These are phyloP conservation scores for Brachyhypopomus gauderio DNA, from an alignment of 2,113 vertebrate species.

Conservation along the genomic window DNA sequence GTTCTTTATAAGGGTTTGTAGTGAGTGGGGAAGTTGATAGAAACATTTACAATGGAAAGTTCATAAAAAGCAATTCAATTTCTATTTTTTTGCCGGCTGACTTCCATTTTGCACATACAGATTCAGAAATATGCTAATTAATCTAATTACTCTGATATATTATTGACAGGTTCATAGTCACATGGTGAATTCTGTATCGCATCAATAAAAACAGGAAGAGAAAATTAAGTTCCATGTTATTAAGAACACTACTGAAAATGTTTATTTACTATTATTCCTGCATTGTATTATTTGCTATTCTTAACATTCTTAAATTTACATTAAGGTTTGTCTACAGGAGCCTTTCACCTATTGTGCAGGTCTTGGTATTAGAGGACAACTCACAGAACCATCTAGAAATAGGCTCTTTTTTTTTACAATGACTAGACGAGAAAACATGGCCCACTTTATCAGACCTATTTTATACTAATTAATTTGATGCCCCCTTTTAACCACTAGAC, in stretches of 20 bases:
- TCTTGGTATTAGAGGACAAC: constrained; percentile 5
- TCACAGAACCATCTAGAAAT: constrained; percentile 59
- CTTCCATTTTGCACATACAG: background rate
- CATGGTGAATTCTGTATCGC: background rate
- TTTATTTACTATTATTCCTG: too few relatives aligned
- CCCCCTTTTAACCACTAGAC: constrained; percentile 73
- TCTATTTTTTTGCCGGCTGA: background rate
- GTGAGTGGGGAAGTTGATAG: background rate
- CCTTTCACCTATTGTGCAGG: background rate
- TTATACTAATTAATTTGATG: constrained; percentile 77
- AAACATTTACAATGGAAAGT: background rate
- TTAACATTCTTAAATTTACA: background rate
- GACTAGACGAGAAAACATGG: constrained; percentile 72
- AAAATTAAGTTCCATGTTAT: background rate
- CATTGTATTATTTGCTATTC: background rate
- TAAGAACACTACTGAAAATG: background rate
- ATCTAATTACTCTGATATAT: background rate
- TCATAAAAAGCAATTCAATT: background rate
- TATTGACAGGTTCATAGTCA: background rate
- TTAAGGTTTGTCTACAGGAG: background rate
- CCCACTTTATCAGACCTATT: constrained; percentile 72
- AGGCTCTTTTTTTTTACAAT: constrained; percentile 57
- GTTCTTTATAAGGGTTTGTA: background rate
- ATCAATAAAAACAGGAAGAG: background rate
- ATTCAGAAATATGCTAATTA: constrained; percentile 21